phyloP scores from a whole-genome alignment of 2,797 vertebrate genomes.

The Etheostoma perlongum region DNA sequence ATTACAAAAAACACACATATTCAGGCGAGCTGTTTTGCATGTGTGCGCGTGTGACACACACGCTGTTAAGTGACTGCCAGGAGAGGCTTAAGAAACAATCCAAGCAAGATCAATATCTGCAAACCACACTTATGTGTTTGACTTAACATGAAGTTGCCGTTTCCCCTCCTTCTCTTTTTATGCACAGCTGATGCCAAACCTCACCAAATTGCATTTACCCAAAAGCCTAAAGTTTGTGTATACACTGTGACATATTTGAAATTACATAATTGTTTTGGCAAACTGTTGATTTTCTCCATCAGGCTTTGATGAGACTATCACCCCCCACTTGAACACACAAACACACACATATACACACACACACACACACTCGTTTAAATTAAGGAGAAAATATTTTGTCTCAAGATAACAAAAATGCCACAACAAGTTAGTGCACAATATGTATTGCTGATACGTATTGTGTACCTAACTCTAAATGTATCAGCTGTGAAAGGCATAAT shows the following conservation, averaged over 20 bases:
- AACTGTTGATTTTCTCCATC: constrained; percentile 66
- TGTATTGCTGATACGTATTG: constrained; percentile 13
- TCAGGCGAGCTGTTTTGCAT: constrained; percentile 52
- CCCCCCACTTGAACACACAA: constrained; percentile 49
- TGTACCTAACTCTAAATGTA: constrained; percentile 20
- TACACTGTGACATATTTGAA: constrained; percentile 71
- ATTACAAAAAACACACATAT: constrained; percentile 67
- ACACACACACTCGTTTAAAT: constrained; percentile 35
- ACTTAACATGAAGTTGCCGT: constrained; percentile 77
- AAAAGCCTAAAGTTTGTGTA: constrained; percentile 66
- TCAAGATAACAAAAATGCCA: constrained; percentile 26
- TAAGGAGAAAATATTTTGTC: constrained; percentile 45
- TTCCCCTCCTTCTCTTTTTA: constrained; percentile 63
- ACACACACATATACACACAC: constrained; percentile 12
- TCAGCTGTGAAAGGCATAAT: constrained; percentile 5
- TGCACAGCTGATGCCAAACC: constrained; percentile 74
- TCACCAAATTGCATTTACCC: constrained; percentile 74
- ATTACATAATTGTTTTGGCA: constrained; percentile 79
- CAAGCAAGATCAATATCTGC: constrained; percentile 81
- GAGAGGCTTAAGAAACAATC: constrained; percentile 82
- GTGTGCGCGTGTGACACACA: constrained; percentile 68
- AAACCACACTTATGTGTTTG: constrained; percentile 80
- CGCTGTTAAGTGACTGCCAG: constrained; percentile 77
- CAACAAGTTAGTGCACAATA: background rate
- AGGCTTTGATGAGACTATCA: constrained; percentile 67